phyloP scores from a whole-genome alignment of 2,797 vertebrate species.

The Cryptoblepharus egeriae region DNA sequence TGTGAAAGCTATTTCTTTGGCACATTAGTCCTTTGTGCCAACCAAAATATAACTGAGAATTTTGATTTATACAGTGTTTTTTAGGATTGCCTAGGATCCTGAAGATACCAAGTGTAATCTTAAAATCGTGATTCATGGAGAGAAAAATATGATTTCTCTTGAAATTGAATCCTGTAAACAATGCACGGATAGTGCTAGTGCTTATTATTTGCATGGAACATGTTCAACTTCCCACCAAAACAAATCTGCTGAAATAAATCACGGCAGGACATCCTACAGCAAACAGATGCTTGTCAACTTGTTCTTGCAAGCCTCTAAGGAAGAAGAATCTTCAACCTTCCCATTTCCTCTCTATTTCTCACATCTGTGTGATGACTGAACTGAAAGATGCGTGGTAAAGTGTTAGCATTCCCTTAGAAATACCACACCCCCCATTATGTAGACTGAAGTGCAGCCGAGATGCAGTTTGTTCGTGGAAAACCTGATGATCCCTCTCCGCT shows the following conservation, averaged over 20 bases:
- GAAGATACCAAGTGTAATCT: not conserved
- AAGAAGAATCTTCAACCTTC: constrained; percentile 10
- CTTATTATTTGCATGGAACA: constrained; percentile 5
- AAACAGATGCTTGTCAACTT: constrained; percentile 11
- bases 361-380: not conserved
- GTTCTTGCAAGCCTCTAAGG: constrained; percentile 13
- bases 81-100: not conserved
- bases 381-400: not conserved
- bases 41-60: too few species aligned
- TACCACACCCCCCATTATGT: not conserved
- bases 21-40: too few species aligned
- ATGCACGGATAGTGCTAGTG: not conserved
- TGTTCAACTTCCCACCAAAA: constrained; percentile 15
- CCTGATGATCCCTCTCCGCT: not conserved
- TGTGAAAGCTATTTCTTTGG: not conserved
- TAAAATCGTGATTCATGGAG: not conserved
- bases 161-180: constrained; percentile 2
- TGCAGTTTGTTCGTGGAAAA: not conserved
- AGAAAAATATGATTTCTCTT: not conserved
- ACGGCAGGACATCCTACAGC: not conserved
- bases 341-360: not conserved
- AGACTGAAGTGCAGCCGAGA: not conserved
- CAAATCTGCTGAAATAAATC: not conserved
- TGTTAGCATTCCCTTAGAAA: not conserved
- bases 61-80: too few species aligned